Percentiles rank a stretch among this genome's conserved stretches.
These are phyloP conservation scores for Ochlodes sylvanus DNA, from an alignment of 2,888 invertebrate species.

Conservation along the genomic window DNA sequence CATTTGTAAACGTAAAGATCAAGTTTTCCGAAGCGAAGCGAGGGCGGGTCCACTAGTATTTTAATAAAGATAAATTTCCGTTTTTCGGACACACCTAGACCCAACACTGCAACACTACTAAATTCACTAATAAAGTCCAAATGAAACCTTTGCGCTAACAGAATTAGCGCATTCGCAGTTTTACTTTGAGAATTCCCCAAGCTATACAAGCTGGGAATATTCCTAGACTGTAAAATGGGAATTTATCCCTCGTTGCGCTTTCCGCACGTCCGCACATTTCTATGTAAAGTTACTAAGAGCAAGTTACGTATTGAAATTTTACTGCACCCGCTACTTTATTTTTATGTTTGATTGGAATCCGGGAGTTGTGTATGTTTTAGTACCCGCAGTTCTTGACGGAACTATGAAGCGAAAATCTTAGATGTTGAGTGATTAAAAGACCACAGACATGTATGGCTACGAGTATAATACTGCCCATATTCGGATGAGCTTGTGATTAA, in stretches of 20 bases:
- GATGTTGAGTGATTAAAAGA: no score
- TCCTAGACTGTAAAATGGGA: constrained; percentile 31
- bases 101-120: constrained; percentile 13
- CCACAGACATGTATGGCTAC: no score
- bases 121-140: constrained; percentile 36
- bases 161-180: constrained; percentile 32
- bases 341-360: constrained; percentile 20
- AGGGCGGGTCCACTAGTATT: no score
- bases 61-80: not conserved
- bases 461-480: no score
- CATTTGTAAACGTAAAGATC: no score
- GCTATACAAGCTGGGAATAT: constrained; percentile 33
- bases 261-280: constrained; percentile 32
- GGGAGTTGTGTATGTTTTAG: not conserved
- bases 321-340: not conserved
- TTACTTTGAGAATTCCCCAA: constrained; percentile 29
- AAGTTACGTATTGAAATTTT: constrained; percentile 13
- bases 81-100: not conserved
- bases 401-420: no score
- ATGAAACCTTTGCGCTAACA: constrained; percentile 35
- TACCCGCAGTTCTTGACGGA: no score
- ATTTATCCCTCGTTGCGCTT: constrained; percentile 27
- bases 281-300: constrained; percentile 32
- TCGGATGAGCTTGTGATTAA: no score
- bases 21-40: no score